Conservation (phyloP, 2,797 vertebrate genomes). For the Enteromius thamalakanensis region DNA sequence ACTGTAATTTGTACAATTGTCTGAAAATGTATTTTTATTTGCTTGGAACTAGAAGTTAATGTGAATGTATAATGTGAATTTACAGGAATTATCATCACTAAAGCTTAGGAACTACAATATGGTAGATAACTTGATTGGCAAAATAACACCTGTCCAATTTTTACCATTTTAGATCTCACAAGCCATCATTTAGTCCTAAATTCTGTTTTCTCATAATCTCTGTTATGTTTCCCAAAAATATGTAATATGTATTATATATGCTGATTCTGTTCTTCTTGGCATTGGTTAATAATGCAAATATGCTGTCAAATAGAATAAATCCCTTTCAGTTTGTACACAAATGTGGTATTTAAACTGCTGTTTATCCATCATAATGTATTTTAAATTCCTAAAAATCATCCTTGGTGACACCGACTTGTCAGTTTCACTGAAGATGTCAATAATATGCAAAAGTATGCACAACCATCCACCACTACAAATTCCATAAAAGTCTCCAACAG, state of each 20-base stretch:
- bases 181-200: background rate
- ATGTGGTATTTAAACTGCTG: background rate
- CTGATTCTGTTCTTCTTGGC: background rate
- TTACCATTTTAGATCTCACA: background rate
- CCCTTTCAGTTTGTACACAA: background rate
- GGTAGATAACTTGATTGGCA: background rate
- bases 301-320: background rate
- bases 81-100: background rate
- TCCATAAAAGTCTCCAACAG: background rate
- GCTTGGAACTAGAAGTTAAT: background rate
- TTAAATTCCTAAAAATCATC: background rate
- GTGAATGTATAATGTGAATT: background rate
- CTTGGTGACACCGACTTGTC: background rate
- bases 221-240: background rate
- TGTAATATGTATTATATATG: background rate
- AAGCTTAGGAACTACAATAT: background rate
- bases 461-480: background rate
- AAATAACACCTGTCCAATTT: background rate
- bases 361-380: background rate
- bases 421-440: background rate
- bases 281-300: conserved; percentile 10
- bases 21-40: background rate
- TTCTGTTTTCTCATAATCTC: background rate
- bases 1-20: background rate
- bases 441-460: background rate